Conservation (phyloP, 2,797 vertebrate genomes). For the Oceanodroma leucorhoa region DNA sequence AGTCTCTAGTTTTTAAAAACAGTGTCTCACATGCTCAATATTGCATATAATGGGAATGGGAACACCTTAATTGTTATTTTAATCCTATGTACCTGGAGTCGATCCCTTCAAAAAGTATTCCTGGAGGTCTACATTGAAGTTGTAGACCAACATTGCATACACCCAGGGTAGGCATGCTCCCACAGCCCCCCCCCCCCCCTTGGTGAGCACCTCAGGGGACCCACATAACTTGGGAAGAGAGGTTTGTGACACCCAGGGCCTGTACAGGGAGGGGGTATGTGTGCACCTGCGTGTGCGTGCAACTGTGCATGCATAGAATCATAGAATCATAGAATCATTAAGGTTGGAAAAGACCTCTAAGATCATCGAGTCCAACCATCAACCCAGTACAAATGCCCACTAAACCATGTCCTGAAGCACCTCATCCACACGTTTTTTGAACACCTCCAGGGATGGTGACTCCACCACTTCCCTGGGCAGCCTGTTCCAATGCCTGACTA, state of each 20-base stretch:
- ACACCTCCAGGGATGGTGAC: too few relatives aligned
- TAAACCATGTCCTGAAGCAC: too few relatives aligned
- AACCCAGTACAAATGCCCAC: too few relatives aligned
- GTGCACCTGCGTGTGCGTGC: fast-evolving
- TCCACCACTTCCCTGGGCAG: too few relatives aligned
- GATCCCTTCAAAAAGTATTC: background rate
- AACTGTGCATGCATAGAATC: too few relatives aligned
- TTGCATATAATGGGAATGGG: background rate
- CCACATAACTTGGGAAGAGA: fast-evolving
- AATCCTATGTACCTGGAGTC: background rate
- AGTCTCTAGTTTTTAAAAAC: background rate
- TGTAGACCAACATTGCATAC: background rate
- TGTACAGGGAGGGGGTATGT: fast-evolving
- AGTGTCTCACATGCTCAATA: background rate
- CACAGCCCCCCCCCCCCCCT: too few relatives aligned
- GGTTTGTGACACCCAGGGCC: background rate
- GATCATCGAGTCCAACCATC: too few relatives aligned
- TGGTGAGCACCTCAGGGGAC: background rate
- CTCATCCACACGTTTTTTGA: too few relatives aligned
- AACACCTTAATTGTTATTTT: background rate
- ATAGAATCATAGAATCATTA: too few relatives aligned
- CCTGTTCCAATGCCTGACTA: too few relatives aligned
- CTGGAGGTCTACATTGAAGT: background rate
- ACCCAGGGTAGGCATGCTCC: fast-evolving
- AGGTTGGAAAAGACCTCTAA: too few relatives aligned